A percentile compares a stretch with the other conserved stretches of the same genome.
Conservation (phyloP, 2,797 vertebrate genomes). For the Pseudotriccus pelzelni region DNA sequence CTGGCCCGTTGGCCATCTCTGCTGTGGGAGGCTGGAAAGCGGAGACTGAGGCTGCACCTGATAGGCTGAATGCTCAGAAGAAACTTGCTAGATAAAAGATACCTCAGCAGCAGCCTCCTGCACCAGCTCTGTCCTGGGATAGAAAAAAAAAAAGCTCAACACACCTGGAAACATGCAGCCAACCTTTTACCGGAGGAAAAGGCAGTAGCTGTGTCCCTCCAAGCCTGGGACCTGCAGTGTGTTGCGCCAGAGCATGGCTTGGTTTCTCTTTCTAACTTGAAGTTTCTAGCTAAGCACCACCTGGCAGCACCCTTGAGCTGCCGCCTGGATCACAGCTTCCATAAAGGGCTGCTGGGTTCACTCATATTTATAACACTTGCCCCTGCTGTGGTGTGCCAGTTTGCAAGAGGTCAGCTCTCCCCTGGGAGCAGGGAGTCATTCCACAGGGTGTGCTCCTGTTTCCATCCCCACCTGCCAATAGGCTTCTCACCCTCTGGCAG, state of each 20-base stretch:
- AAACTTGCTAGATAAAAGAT: neutral
- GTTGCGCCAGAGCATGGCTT: neutral
- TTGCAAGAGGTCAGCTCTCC: conserved; percentile 1
- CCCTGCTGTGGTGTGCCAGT: neutral
- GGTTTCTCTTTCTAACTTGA: neutral
- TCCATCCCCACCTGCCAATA: neutral
- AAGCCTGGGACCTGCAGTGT: neutral
- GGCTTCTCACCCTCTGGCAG: neutral
- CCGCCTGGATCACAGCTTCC: neutral
- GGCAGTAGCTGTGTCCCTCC: neutral
- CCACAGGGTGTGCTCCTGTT: neutral
- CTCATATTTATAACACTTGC: neutral
- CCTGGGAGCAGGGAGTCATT: fast-evolving
- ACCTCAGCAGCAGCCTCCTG: neutral
- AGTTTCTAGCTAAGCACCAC: neutral
- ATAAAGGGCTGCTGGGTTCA: neutral
- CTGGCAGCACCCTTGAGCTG: neutral
- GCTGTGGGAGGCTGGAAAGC: neutral
- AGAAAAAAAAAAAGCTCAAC: neutral
- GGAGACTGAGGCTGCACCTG: neutral
- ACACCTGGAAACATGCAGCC: neutral
- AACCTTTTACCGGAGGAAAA: neutral
- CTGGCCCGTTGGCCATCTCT: neutral
- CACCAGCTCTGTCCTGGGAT: neutral
- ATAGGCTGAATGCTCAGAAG: neutral